Percentiles rank a stretch among this genome's conserved stretches.
Evolutionary conservation across 2,888 invertebrate genomes (phyloP).

Genomic region (Thereva nobilitata): DNA sequence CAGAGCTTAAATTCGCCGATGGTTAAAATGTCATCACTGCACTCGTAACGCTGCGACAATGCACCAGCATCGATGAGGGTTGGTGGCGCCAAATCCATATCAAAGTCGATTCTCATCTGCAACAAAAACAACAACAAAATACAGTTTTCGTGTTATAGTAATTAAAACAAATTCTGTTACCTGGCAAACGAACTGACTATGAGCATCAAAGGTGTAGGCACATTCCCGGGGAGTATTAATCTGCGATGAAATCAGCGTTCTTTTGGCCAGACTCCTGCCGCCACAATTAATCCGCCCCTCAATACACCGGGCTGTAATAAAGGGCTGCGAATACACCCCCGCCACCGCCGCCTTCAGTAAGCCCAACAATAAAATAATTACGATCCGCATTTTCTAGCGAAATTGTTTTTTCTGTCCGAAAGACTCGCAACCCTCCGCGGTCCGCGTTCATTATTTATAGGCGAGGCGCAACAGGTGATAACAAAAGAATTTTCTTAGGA

Average conservation of each 20-base stretch:
- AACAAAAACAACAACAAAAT: not conserved
- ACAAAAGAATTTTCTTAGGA: too few species aligned
- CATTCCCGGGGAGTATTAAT: conserved; percentile 7
- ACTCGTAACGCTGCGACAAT: conserved; percentile 38
- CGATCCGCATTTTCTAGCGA: too few species aligned
- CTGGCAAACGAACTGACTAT: conserved; percentile 29
- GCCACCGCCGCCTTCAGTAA: too few species aligned
- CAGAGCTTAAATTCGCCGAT: conserved; percentile 57
- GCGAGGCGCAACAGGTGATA: too few species aligned
- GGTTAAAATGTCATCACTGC: conserved; percentile 46
- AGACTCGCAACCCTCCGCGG: too few species aligned
- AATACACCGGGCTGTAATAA: too few species aligned
- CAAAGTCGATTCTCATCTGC: conserved; percentile 48
- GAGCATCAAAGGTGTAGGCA: conserved; percentile 18
- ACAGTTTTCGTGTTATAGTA: not conserved
- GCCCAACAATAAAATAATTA: too few species aligned
- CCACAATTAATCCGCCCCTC: conserved; percentile 1
- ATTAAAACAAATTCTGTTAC: conserved; percentile 1
- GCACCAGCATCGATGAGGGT: not conserved
- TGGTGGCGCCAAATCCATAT: conserved; percentile 50
- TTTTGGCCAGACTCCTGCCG: not conserved
- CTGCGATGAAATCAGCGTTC: not conserved
- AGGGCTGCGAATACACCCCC: too few species aligned
- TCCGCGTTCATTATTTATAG: too few species aligned
- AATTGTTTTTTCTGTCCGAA: too few species aligned